Percentiles rank a stretch among this genome's conserved stretches.
These are phyloP conservation scores for Daubentonia madagascariensis DNA, from an alignment of 2,113 vertebrate species.

Conservation along the genomic window DNA sequence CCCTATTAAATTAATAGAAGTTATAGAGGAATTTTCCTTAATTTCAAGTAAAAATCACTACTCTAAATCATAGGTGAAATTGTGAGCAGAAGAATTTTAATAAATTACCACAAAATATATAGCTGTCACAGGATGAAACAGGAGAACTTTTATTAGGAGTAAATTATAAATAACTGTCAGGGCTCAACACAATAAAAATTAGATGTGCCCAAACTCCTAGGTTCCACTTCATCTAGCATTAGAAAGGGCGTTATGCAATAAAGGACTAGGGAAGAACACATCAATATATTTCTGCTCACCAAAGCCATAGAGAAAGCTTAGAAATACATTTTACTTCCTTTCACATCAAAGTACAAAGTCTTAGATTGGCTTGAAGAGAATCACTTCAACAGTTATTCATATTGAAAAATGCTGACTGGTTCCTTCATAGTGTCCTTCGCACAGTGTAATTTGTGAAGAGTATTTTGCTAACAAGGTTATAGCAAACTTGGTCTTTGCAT, in stretches of 20 bases:
- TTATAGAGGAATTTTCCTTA: not conserved
- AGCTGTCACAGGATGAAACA: not conserved
- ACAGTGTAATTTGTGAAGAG: slow-evolving; percentile 48
- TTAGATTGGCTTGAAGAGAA: not conserved
- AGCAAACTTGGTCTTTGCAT: slow-evolving; percentile 42
- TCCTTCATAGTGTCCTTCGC: not conserved
- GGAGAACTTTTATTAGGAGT: not conserved
- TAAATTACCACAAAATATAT: slow-evolving; percentile 27
- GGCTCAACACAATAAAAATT: not conserved
- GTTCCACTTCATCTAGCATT: not conserved
- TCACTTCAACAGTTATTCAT: not conserved
- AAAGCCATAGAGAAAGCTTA: not conserved
- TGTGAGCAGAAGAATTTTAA: not conserved
- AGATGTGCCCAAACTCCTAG: not conserved
- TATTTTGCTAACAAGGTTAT: not conserved
- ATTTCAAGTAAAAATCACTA: not conserved
- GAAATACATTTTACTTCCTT: not conserved
- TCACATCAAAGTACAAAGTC: not conserved
- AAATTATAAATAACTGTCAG: not conserved
- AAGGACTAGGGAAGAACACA: not conserved
- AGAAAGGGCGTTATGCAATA: not conserved
- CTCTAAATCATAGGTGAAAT: not conserved
- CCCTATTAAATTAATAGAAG: not conserved
- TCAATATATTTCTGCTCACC: not conserved
- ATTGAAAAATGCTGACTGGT: not conserved